phyloP scores from a whole-genome alignment of 1,140 invertebrate genomes.

The Atopsyche davidsoni region DNA sequence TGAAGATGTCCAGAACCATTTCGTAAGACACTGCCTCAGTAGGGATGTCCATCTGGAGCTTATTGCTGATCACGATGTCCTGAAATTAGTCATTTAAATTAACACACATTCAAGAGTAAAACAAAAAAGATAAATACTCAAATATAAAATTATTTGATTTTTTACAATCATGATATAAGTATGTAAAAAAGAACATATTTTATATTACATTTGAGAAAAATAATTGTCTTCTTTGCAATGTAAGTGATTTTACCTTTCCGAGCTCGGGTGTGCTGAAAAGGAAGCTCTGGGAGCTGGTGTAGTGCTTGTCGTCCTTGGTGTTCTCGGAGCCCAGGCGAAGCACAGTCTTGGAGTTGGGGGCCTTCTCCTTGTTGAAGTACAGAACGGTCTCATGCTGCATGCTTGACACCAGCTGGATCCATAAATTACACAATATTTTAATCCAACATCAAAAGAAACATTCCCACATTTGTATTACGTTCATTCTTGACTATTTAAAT shows the following conservation, averaged over 20 bases:
- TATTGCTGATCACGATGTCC: slow-evolving; percentile 49
- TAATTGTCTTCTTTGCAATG: too few species aligned
- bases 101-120: too few species aligned
- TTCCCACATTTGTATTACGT: too few species aligned
- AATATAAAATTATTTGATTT: too few species aligned
- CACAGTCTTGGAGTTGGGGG: slow-evolving; percentile 58
- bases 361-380: slow-evolving; percentile 63
- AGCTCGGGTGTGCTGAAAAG: slow-evolving; percentile 60
- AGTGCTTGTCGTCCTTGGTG: slow-evolving; percentile 41
- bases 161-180: too few species aligned
- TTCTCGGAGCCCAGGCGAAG: slow-evolving; percentile 46
- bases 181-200: too few species aligned
- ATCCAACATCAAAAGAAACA: too few species aligned
- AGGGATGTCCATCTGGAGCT: slow-evolving; percentile 40
- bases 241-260: slow-evolving; percentile 56
- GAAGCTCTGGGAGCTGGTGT: slow-evolving; percentile 46
- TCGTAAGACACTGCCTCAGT: slow-evolving; percentile 41
- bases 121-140: too few species aligned
- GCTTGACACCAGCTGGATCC: slow-evolving; percentile 37
- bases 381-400: slow-evolving; percentile 46
- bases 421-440: too few species aligned
- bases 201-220: too few species aligned
- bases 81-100: slow-evolving; percentile 28
- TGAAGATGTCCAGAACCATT: slow-evolving; percentile 57
- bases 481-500: too few species aligned